Evolutionary conservation across 1,140 invertebrate species (phyloP).

Genomic region (Caenorhabditis brenneri): DNA sequence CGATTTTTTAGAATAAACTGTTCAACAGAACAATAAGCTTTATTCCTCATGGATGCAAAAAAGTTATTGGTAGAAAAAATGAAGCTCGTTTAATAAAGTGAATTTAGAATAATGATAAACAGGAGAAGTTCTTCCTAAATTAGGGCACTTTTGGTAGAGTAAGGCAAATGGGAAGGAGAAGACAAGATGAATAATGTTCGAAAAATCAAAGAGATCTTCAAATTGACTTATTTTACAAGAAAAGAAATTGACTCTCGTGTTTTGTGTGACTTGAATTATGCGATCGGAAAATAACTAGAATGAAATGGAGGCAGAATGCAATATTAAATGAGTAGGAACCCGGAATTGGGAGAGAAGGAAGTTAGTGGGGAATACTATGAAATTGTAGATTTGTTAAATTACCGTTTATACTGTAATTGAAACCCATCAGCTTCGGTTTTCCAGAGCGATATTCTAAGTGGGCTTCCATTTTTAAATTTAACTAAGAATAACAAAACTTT

Average conservation of each 20-base stretch:
- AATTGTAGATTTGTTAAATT: not conserved
- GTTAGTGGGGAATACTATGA: slow-evolving; percentile 10
- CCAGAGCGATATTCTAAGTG: too few species aligned
- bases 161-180: not conserved
- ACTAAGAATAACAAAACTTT: too few species aligned
- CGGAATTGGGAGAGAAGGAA: not conserved
- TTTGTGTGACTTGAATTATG: not conserved
- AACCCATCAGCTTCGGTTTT: too few species aligned
- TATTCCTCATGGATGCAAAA: not conserved
- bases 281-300: not conserved
- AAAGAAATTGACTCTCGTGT: not conserved
- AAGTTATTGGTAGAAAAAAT: not conserved
- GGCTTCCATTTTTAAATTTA: too few species aligned
- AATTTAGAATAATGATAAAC: not conserved
- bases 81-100: slow-evolving; percentile 5
- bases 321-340: slow-evolving; percentile 24
- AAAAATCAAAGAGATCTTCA: slow-evolving; percentile 11
- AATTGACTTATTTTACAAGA: not conserved
- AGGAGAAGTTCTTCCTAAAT: too few species aligned
- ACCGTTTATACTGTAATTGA: too few species aligned
- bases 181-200: not conserved
- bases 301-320: not conserved
- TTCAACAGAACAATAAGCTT: not conserved
- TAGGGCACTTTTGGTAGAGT: not conserved
- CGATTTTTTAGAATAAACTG: not conserved